Conservation (phyloP, 2,888 invertebrate species). For the Agonopterix heracliana region DNA sequence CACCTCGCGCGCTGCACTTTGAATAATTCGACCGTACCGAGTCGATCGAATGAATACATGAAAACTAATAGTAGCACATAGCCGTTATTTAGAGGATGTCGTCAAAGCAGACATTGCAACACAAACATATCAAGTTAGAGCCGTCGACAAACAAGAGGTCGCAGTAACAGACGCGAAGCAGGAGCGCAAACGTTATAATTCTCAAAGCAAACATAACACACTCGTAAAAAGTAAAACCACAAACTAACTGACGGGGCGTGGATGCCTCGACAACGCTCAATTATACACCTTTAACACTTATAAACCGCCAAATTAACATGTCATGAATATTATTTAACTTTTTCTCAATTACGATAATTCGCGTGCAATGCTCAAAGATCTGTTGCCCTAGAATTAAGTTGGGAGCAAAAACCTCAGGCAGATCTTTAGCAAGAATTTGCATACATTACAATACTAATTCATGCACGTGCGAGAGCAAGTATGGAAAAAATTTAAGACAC, state of each 20-base stretch:
- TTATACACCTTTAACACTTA: constrained; percentile 59
- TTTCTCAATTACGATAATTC: constrained; percentile 61
- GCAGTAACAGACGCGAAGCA: constrained; percentile 6
- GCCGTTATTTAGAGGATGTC: neutral
- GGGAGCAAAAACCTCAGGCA: constrained; percentile 49
- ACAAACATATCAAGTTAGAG: neutral
- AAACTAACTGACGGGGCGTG: constrained; percentile 27
- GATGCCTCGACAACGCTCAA: constrained; percentile 43
- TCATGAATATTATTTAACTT: constrained; percentile 71
- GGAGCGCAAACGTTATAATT: constrained; percentile 18
- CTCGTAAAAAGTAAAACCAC: constrained; percentile 30
- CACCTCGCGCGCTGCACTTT: constrained; percentile 22
- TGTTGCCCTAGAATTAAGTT: constrained; percentile 59
- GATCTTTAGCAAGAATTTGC: constrained; percentile 59
- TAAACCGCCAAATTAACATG: constrained; percentile 64
- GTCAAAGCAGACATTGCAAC: neutral
- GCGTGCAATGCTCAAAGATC: constrained; percentile 33
- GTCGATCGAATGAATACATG: constrained; percentile 5
- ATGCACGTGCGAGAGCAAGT: constrained; percentile 25
- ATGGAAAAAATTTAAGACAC: constrained; percentile 34
- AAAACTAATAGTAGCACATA: neutral
- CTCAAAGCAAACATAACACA: constrained; percentile 25
- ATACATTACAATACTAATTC: constrained; percentile 64
- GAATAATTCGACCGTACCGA: constrained; percentile 4
- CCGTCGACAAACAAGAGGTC: neutral